Evolutionary conservation across 2,888 invertebrate genomes (phyloP), one percentile per base, ranked within the genome.

Genomic region (Thyatira batis): DNA sequence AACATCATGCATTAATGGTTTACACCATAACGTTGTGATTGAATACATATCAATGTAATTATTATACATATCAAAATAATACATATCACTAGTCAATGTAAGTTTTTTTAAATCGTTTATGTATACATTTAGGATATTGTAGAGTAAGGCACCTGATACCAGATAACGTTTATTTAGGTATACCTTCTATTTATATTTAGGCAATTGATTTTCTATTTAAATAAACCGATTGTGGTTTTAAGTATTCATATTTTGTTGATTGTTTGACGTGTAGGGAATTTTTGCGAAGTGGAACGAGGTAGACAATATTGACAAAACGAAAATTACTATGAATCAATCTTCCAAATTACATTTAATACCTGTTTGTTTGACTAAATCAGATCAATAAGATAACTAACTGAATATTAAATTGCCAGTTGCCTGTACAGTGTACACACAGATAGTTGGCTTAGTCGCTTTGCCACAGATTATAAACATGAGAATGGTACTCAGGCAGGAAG

Each of bases 101-200:
- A 28, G 48, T 72, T 78, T 84, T 90, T 92, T 89, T 87, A 83
- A 83, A 82, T 82, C 82, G 77, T 90, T 88, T 90, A 90, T 87
- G 84, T 89, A 88, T 89, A 89, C 85, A 89, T 85, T 60, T 87
- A 87, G 84, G 58, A 54, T 84, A 82, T 71, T 51, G 23, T 78
- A 82, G 80, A 58, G 30, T 86, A 86, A 80, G 69, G 65, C 70
- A 76, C 71, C 65, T 71, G 66, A 67, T 63, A 69, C 63, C 75
- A 77, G 75, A 75, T 72, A 80, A 74, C 78, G 67, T 69, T 79
- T 78, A 80, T 80, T 82, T 78, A 71, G 23, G 23, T 23, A 39
- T 39, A 39, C 39, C 8, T 17, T 39, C 11, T 17, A 17, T 17
- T 23, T 17, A 39, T 39, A 39, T 39, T 39, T 39, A n/a, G 8